Percentiles rank a stretch among this genome's conserved stretches.
These are phyloP conservation scores for Novumbra hubbsi DNA, from an alignment of 2,797 vertebrate species.

Conservation along the genomic window DNA sequence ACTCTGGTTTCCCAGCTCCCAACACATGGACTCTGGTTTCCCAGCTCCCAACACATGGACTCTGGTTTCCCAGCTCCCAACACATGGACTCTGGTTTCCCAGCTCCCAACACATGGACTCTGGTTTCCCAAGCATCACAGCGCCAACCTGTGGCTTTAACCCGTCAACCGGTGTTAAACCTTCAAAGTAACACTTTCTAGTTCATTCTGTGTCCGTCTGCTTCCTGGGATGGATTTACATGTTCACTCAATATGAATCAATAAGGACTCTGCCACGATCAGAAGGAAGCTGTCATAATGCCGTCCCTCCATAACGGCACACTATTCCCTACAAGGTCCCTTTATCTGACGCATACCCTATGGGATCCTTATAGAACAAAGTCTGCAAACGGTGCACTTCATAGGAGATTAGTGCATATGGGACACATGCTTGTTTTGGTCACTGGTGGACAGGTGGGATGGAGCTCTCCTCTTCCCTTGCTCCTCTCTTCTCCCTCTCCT, in stretches of 20 bases:
- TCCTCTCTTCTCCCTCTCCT: not conserved
- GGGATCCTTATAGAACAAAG: not conserved
- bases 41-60: not conserved
- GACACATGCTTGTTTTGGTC: not conserved
- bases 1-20: not conserved
- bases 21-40: not conserved
- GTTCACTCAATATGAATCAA: conserved; percentile 64
- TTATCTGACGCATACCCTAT: not conserved
- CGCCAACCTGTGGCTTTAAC: not conserved
- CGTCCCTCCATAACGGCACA: not conserved
- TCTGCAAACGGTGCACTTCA: not conserved
- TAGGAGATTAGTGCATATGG: not conserved
- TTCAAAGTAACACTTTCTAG: conserved; percentile 9
- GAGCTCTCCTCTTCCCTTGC: not conserved
- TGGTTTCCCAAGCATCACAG: not conserved
- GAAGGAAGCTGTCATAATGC: conserved; percentile 20
- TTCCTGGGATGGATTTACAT: conserved; percentile 65
- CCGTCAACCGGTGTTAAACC: conserved; percentile 3
- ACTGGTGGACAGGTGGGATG: not conserved
- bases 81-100: not conserved
- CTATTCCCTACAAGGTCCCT: not conserved
- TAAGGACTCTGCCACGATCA: conserved; percentile 55
- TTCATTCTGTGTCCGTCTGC: conserved; percentile 36
- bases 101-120: not conserved
- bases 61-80: not conserved